Base-by-base conservation (phyloP, 2,113 vertebrate genomes). In the Lipotes vexillifer region DNA sequence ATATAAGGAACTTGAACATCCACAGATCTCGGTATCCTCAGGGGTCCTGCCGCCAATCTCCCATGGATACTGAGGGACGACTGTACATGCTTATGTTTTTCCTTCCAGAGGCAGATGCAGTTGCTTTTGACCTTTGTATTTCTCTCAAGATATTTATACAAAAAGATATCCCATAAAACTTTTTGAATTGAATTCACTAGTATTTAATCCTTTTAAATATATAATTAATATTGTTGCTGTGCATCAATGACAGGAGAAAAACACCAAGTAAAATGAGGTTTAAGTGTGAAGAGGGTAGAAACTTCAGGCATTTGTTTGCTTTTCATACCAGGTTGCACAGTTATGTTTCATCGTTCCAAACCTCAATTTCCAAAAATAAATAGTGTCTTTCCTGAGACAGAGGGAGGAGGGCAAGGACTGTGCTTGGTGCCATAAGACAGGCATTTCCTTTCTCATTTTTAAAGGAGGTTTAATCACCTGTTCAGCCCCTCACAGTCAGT, bases 171-270 rank as follows among this genome's bases (percentile, higher is more conserved):
- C 5, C n/a, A 55, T 78, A 41, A 68, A 57, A 10, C 6, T 36
- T 75, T 96, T 77, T 69, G 0, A 75, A 49, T 86, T 69, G 29
- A 61, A 85, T 87, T 92, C 31, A 49, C 61, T 90, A 36, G 5
- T 25, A 90, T 72, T 74, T 90, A 69, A 31, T 68, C 29, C 69
- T 88, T 71, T 5, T 88, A 82, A 85, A 81, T 78, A 55, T 81
- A 25, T 57, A 52, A 66, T 55, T 59, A 57, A 75, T 80, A 69
- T 46, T 57, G 11, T 90, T 3, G 23, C 31, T 38, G 1, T 59
- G 17, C 11, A 18, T 68, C 57, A 29, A 0, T 49, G 20, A 36
- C 52, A 52, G 29, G 63, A 17, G 13, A 33, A n/a, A 36, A 46
- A n/a, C 12, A 15, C 15, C 44, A 81, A 72, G 17, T 85, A 66